Evolutionary conservation across 2,888 invertebrate genomes (phyloP).

Genomic region (Hyles lineata): DNA sequence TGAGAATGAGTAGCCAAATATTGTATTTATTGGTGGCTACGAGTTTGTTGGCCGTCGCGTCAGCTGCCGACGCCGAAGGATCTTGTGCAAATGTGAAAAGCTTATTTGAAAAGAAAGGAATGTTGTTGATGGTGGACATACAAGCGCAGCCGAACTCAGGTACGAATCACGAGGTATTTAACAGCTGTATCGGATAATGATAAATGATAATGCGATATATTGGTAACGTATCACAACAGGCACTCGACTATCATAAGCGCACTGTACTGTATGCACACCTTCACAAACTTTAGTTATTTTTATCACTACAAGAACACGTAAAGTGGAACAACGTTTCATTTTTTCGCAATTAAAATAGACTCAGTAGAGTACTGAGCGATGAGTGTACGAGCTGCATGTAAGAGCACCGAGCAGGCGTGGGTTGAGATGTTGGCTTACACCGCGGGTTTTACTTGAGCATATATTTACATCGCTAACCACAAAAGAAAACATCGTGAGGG

Average conservation of each 20-base stretch:
- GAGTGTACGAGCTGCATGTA: not conserved
- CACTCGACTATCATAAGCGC: constrained; percentile 11
- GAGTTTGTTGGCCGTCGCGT: constrained; percentile 66
- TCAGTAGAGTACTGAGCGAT: not conserved
- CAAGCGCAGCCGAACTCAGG: constrained; percentile 82
- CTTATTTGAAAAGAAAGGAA: constrained; percentile 80
- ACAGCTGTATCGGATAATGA: constrained; percentile 62
- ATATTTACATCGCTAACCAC: constrained; percentile 26
- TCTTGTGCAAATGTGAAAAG: constrained; percentile 82
- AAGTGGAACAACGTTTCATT: constrained; percentile 22
- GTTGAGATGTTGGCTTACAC: constrained; percentile 15
- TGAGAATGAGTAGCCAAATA: constrained; percentile 77
- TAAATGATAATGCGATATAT: constrained; percentile 61
- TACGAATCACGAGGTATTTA: constrained; percentile 68
- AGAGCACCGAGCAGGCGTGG: constrained; percentile 6
- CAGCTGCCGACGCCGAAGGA: constrained; percentile 68
- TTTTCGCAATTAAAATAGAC: constrained; percentile 24
- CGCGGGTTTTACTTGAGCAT: constrained; percentile 3
- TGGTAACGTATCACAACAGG: constrained; percentile 34
- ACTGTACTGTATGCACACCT: constrained; percentile 1
- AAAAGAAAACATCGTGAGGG: constrained; percentile 26
- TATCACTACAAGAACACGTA: constrained; percentile 31
- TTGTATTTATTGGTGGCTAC: constrained; percentile 75
- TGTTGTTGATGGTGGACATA: constrained; percentile 76
- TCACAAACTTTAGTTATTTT: constrained; percentile 29